These are phyloP conservation scores for Chymomyza fuscimana DNA, from an alignment of 2,888 invertebrate species.

Conservation along the genomic window DNA sequence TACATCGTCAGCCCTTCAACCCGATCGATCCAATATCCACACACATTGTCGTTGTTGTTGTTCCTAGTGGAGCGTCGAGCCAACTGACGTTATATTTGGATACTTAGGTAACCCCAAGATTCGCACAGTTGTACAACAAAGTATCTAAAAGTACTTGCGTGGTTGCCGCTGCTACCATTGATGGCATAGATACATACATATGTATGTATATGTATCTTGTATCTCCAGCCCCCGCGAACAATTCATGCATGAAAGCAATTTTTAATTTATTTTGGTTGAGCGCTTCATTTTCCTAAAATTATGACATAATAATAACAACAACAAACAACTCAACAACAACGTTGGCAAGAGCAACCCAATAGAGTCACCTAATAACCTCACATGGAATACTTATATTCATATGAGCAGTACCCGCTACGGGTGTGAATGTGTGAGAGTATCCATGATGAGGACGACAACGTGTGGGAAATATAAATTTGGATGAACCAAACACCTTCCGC, in stretches of 20 bases:
- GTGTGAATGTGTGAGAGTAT: constrained; percentile 30
- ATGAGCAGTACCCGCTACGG: constrained; percentile 30
- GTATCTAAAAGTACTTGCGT: constrained; percentile 58
- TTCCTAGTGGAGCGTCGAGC: background rate
- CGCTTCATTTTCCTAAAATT: constrained; percentile 75
- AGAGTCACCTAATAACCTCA: constrained; percentile 67
- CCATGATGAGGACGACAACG: background rate
- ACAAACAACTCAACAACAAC: constrained; percentile 19
- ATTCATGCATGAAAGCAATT: constrained; percentile 75
- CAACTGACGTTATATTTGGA: constrained; percentile 9
- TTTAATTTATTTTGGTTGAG: constrained; percentile 75
- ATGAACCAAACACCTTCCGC: constrained; percentile 72
- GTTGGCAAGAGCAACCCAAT: constrained; percentile 41
- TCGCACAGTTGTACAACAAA: constrained; percentile 33
- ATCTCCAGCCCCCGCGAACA: constrained; percentile 38
- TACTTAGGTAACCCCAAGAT: constrained; percentile 37
- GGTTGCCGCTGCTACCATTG: constrained; percentile 39
- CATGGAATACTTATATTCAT: constrained; percentile 49
- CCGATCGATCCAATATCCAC: constrained; percentile 1
- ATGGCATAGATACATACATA: constrained; percentile 41
- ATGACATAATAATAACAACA: constrained; percentile 69
- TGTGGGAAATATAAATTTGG: constrained; percentile 57
- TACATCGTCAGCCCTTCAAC: constrained; percentile 3
- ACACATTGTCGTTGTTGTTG: no score
- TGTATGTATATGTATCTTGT: background rate